These are phyloP conservation scores for Ips typographus DNA, from an alignment of 1,140 invertebrate genomes.

Conservation along the genomic window DNA sequence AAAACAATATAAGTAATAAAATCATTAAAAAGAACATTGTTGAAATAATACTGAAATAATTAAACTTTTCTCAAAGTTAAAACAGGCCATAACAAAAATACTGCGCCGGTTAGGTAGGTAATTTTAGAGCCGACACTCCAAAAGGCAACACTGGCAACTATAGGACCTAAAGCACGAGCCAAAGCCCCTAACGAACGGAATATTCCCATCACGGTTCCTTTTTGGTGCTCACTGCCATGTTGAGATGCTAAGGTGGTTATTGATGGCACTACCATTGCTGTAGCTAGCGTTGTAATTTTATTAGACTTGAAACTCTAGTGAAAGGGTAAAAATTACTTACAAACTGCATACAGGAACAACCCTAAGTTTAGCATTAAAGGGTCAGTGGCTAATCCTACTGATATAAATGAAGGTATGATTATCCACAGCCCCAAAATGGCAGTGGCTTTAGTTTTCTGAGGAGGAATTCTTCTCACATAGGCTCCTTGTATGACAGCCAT, in stretches of 20 bases:
- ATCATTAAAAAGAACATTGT: neutral
- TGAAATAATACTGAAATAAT: neutral
- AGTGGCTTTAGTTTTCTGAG: conserved; percentile 72
- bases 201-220: conserved; percentile 90
- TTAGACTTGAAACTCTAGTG: conserved; percentile 3
- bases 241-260: conserved; percentile 86
- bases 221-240: conserved; percentile 79
- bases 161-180: conserved; percentile 87
- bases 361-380: conserved; percentile 71
- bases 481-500: conserved; percentile 95
- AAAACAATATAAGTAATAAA: too few species aligned
- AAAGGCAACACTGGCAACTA: conserved; percentile 82
- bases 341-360: conserved; percentile 85
- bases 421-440: conserved; percentile 79
- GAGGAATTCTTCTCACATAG: conserved; percentile 78
- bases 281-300: conserved; percentile 62
- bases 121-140: conserved; percentile 76
- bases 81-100: conserved; percentile 66
- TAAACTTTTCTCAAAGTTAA: conserved; percentile 39
- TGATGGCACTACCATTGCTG: conserved; percentile 92
- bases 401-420: conserved; percentile 86
- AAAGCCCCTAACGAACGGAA: conserved; percentile 92
- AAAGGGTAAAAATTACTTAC: conserved; percentile 61
- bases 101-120: conserved; percentile 73
- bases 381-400: conserved; percentile 69